These are phyloP conservation scores for Ahaetulla prasina DNA, from an alignment of 2,113 vertebrate genomes.

Conservation along the genomic window DNA sequence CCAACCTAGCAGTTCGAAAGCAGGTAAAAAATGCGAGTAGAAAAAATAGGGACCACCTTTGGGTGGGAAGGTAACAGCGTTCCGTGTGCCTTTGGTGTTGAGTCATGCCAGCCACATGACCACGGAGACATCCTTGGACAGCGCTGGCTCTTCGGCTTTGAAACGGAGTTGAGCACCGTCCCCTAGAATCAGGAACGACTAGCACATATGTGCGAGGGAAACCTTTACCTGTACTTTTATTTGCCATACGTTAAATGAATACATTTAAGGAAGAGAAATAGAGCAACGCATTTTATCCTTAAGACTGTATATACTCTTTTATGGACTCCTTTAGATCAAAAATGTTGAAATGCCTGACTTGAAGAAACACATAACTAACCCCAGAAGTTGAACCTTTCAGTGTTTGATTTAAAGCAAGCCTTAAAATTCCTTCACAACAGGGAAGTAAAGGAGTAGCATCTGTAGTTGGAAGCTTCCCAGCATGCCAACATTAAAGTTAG, in stretches of 20 bases:
- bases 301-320: neutral
- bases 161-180: too few relatives aligned
- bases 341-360: neutral
- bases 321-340: neutral
- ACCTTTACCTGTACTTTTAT: too few relatives aligned
- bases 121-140: too few relatives aligned
- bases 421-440: neutral
- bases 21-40: too few relatives aligned
- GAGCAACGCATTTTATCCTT: neutral
- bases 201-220: too few relatives aligned
- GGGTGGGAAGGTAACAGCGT: too few relatives aligned
- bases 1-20: too few relatives aligned
- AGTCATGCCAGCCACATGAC: too few relatives aligned
- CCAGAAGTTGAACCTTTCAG: neutral
- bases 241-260: too few relatives aligned
- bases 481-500: neutral
- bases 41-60: too few relatives aligned
- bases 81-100: accelerated
- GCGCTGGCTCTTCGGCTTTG: too few relatives aligned
- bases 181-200: too few relatives aligned
- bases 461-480: neutral
- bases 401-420: neutral
- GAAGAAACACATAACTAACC: neutral
- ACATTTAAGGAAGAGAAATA: neutral
- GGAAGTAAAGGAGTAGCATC: neutral